Conservation (phyloP, 2,888 invertebrate genomes). For the Tenthredo notha region DNA sequence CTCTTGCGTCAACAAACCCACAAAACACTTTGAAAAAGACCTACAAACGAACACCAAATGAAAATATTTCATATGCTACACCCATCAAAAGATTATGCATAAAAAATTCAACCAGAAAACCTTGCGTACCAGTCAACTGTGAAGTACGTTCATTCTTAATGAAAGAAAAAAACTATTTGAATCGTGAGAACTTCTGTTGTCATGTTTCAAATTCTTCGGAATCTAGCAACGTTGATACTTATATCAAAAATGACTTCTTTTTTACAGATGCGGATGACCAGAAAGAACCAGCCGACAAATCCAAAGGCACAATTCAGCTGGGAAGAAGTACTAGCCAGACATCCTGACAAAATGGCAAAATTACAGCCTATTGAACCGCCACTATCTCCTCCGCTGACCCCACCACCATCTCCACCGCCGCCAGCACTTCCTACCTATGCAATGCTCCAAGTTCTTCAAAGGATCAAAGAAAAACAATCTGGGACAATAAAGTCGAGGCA, state of each 20-base stretch:
- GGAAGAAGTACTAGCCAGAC: constrained; percentile 78
- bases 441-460: constrained; percentile 85
- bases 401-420: constrained; percentile 70
- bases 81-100: constrained; percentile 71
- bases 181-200: background rate
- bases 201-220: background rate
- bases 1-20: background rate
- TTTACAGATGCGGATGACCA: constrained; percentile 72
- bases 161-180: background rate
- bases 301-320: constrained; percentile 75
- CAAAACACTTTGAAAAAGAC: constrained; percentile 11
- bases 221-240: background rate
- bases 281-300: constrained; percentile 69
- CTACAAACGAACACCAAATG: constrained; percentile 72
- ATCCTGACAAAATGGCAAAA: constrained; percentile 78
- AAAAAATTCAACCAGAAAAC: constrained; percentile 69
- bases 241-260: constrained; percentile 10
- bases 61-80: constrained; percentile 69
- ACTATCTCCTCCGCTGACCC: constrained; percentile 66
- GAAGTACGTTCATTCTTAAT: constrained; percentile 64
- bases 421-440: constrained; percentile 83
- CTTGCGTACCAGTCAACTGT: constrained; percentile 75
- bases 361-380: constrained; percentile 68
- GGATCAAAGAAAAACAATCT: constrained; percentile 81
- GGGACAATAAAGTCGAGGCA: constrained; percentile 67